phyloP scores from a whole-genome alignment of 2,797 vertebrate genomes.

The Mycteria americana region DNA sequence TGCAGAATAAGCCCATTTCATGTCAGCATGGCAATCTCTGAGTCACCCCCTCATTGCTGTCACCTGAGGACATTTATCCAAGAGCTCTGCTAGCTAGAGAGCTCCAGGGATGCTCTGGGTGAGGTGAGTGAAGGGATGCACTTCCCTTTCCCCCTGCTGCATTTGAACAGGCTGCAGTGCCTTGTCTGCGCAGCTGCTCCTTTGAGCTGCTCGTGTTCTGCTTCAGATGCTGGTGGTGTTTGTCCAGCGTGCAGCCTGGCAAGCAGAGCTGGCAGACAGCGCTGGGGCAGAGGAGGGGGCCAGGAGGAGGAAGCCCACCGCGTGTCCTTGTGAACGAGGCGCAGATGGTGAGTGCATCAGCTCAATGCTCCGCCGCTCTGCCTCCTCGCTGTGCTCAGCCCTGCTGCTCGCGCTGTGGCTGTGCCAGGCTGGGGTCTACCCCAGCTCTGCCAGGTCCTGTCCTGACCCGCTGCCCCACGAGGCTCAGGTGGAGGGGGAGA shows the following conservation, averaged over 20 bases:
- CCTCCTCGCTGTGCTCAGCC: not conserved
- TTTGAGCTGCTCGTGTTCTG: fast-evolving
- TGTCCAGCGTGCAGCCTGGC: fast-evolving
- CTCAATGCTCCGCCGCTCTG: not conserved
- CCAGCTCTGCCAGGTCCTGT: not conserved
- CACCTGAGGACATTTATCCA: not conserved
- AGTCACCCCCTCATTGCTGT: not conserved
- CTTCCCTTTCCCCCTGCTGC: not conserved
- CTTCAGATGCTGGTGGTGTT: not conserved
- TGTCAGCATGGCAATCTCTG: not conserved
- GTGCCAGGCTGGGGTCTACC: not conserved
- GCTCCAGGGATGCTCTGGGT: not conserved
- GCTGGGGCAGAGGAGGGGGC: fast-evolving
- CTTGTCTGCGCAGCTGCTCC: not conserved
- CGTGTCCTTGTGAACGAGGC: not conserved
- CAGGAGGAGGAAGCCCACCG: not conserved
- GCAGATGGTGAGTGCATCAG: not conserved
- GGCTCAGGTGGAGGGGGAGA: fast-evolving
- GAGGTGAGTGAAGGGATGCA: not conserved
- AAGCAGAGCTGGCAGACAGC: not conserved
- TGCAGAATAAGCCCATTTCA: not conserved
- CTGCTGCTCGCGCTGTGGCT: fast-evolving
- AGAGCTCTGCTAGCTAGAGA: not conserved
- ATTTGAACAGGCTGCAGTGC: not conserved
- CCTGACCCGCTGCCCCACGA: fast-evolving